Percentiles rank a stretch among this genome's conserved stretches.
phyloP scores from a whole-genome alignment of 1,140 invertebrate genomes.

The Neodiprion virginianus region DNA sequence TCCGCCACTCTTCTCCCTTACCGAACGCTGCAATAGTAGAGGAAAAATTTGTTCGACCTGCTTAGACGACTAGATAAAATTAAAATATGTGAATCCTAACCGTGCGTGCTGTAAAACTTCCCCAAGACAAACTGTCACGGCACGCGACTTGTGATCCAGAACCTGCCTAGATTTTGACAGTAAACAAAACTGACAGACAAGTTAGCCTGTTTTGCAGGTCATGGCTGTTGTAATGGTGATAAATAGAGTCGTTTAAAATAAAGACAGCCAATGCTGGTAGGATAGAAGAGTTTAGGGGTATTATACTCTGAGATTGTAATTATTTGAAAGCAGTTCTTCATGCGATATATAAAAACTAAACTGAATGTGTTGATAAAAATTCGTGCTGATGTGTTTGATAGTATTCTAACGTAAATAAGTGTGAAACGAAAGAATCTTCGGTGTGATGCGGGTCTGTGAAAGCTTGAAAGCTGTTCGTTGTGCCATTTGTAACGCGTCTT shows the following conservation, averaged over 20 bases:
- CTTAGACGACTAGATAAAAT: not conserved
- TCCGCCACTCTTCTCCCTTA: not conserved
- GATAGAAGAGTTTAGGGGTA: not conserved
- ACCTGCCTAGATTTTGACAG: constrained; percentile 10
- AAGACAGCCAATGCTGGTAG: too few relatives aligned
- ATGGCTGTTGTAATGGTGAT: not conserved
- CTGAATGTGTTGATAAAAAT: not conserved
- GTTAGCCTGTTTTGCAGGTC: not conserved
- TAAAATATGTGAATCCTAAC: not conserved
- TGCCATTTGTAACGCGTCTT: not conserved
- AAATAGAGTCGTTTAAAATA: not conserved
- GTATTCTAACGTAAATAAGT: not conserved
- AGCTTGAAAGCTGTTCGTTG: not conserved
- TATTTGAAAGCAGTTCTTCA: not conserved
- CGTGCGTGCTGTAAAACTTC: not conserved
- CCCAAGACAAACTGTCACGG: not conserved
- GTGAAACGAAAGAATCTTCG: not conserved
- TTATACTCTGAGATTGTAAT: not conserved
- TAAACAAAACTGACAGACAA: constrained; percentile 46
- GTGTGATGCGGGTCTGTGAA: constrained; percentile 11
- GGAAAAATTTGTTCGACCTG: not conserved
- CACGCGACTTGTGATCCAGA: not conserved
- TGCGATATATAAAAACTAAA: not conserved
- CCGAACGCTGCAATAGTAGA: not conserved
- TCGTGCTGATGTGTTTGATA: not conserved